phyloP scores from a whole-genome alignment of 2,888 invertebrate species.

The Caenorhabditis drosophilae region DNA sequence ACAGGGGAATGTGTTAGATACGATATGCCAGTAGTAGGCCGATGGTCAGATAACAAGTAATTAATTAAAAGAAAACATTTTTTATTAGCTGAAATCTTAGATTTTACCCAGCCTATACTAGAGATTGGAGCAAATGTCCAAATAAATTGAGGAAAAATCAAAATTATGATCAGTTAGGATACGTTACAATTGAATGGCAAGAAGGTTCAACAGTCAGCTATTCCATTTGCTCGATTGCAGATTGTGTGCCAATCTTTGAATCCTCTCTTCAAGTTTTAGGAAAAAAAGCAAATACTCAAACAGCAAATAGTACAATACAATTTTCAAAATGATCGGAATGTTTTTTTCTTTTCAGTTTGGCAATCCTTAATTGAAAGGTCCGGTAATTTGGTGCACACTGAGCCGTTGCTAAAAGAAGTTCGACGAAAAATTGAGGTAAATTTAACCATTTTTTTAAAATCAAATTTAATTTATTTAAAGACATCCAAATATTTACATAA shows the following conservation, averaged over 20 bases:
- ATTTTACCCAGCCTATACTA: constrained; percentile 9
- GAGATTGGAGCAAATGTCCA: constrained; percentile 10
- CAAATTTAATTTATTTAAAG: neutral
- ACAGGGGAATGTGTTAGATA: constrained; percentile 3
- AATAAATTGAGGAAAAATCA: neutral
- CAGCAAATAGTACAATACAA: no score
- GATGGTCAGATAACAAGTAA: constrained; percentile 1
- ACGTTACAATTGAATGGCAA: constrained; percentile 8
- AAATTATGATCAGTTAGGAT: constrained; percentile 10
- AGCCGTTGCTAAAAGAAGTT: constrained; percentile 1
- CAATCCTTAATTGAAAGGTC: neutral
- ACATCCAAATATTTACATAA: constrained; percentile 1
- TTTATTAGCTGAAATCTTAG: neutral
- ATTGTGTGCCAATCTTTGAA: constrained; percentile 4
- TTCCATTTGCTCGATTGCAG: neutral
- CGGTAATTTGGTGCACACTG: neutral
- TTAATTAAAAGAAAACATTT: neutral
- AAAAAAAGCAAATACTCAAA: neutral
- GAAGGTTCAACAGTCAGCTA: neutral
- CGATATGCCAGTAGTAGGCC: neutral
- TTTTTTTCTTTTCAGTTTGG: constrained; percentile 1
- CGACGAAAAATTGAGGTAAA: constrained; percentile 1
- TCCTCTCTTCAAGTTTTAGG: neutral
- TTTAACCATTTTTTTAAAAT: neutral
- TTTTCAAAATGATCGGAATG: no score